phyloP scores from a whole-genome alignment of 2,888 invertebrate species.

The Leptarthrus brevirostris region DNA sequence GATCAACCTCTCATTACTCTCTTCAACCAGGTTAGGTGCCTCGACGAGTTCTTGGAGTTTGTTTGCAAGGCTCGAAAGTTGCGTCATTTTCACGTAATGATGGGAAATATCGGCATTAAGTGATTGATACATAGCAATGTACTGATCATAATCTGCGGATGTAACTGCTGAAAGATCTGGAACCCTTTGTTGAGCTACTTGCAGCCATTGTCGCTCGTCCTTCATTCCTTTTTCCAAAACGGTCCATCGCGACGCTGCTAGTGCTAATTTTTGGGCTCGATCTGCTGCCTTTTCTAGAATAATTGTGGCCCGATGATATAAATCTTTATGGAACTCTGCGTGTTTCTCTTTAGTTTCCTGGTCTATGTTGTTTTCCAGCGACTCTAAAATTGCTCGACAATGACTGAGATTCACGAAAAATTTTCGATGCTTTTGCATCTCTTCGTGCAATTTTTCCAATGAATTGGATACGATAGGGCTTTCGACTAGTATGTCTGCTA shows the following conservation, averaged over 20 bases:
- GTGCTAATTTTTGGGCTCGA: constrained; percentile 83
- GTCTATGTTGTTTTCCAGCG: constrained; percentile 85
- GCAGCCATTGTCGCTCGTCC: constrained; percentile 85
- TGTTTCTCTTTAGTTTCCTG: constrained; percentile 80
- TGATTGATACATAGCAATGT: constrained; percentile 84
- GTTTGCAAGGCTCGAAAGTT: constrained; percentile 78
- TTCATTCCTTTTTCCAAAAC: constrained; percentile 83
- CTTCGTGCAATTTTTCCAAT: constrained; percentile 85
- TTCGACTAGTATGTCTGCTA: constrained; percentile 84
- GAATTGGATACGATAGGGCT: constrained; percentile 80
- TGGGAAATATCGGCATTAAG: constrained; percentile 82
- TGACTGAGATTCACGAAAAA: constrained; percentile 91
- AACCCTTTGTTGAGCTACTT: constrained; percentile 84
- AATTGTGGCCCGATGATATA: constrained; percentile 80
- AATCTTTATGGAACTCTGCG: constrained; percentile 78
- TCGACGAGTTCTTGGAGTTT: constrained; percentile 79
- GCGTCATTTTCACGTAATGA: constrained; percentile 81
- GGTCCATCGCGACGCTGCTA: constrained; percentile 87
- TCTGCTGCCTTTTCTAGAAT: constrained; percentile 85
- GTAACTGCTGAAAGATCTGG: constrained; percentile 84
- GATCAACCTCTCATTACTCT: constrained; percentile 78
- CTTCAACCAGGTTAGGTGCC: constrained; percentile 79
- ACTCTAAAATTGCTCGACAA: constrained; percentile 86
- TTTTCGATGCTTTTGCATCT: constrained; percentile 88
- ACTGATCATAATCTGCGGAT: constrained; percentile 85